Evolutionary conservation across 2,888 invertebrate species (phyloP).

Genomic region (Caenorhabditis sinica): DNA sequence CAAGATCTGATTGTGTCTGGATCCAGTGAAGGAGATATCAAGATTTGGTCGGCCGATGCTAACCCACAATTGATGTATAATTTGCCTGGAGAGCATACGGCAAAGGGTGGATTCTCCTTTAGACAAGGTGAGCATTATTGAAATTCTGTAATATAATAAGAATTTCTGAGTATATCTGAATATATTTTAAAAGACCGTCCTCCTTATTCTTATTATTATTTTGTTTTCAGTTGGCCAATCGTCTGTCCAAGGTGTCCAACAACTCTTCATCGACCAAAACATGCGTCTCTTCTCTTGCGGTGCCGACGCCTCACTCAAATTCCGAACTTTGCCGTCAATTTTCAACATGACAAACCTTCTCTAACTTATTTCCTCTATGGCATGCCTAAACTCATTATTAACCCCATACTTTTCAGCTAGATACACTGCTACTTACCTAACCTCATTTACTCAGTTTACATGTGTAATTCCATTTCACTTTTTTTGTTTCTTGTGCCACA

Average conservation of each 20-base stretch:
- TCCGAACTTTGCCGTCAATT: constrained; percentile 70
- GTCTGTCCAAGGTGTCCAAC: constrained; percentile 88
- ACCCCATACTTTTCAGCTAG: not conserved
- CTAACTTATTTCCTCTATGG: constrained; percentile 26
- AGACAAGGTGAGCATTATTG: constrained; percentile 88
- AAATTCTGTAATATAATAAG: not conserved
- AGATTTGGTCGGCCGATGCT: constrained; percentile 93
- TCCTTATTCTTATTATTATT: not conserved
- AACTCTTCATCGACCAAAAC: constrained; percentile 93
- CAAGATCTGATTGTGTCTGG: constrained; percentile 98
- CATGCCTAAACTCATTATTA: not conserved
- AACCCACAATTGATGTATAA: constrained; percentile 92
- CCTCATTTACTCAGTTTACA: constrained; percentile 2
- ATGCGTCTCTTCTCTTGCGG: constrained; percentile 97
- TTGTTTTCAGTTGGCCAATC: constrained; percentile 67
- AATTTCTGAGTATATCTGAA: not conserved
- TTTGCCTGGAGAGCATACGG: constrained; percentile 93
- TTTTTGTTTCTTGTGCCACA: constrained; percentile 26
- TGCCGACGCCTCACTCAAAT: constrained; percentile 88
- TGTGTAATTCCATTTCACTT: constrained; percentile 41
- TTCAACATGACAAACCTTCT: constrained; percentile 68
- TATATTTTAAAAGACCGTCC: not conserved
- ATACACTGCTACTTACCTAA: constrained; percentile 5
- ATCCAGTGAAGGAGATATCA: constrained; percentile 86
- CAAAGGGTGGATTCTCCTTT: constrained; percentile 93